Conservation (phyloP, 2,113 vertebrate genomes). For the Coptodon rendalli region DNA sequence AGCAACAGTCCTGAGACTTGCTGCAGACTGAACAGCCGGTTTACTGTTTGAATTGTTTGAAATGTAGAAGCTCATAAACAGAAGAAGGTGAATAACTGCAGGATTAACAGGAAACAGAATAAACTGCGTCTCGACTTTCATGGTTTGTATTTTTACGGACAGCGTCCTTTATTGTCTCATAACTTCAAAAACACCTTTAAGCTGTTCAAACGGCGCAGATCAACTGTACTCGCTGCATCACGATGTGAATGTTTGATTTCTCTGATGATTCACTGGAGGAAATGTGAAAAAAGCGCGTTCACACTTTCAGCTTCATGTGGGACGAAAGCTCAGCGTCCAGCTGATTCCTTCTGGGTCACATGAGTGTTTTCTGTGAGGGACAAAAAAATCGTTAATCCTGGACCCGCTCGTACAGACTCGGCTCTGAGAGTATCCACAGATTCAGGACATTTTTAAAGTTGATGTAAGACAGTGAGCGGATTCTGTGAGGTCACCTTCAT, state of each 20-base stretch:
- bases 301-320: fast-evolving
- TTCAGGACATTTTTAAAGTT: fast-evolving
- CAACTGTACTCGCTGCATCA: not conserved
- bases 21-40: not conserved
- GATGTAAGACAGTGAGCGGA: not conserved
- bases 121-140: not conserved
- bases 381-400: not conserved
- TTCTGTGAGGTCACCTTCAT: not conserved
- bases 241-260: not conserved
- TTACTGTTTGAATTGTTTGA: not conserved
- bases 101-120: not conserved
- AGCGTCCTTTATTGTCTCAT: not conserved
- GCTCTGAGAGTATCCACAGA: not conserved
- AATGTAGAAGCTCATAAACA: not conserved
- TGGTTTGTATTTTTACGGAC: fast-evolving
- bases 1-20: not conserved
- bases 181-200: not conserved
- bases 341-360: not conserved
- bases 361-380: not conserved
- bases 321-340: not conserved
- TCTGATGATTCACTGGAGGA: not conserved
- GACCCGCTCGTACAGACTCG: fast-evolving
- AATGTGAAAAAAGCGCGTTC: not conserved
- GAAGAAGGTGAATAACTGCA: not conserved
- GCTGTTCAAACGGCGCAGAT: not conserved